Evolutionary conservation across 2,797 vertebrate genomes (phyloP).

Genomic region (Danio aesculapii): DNA sequence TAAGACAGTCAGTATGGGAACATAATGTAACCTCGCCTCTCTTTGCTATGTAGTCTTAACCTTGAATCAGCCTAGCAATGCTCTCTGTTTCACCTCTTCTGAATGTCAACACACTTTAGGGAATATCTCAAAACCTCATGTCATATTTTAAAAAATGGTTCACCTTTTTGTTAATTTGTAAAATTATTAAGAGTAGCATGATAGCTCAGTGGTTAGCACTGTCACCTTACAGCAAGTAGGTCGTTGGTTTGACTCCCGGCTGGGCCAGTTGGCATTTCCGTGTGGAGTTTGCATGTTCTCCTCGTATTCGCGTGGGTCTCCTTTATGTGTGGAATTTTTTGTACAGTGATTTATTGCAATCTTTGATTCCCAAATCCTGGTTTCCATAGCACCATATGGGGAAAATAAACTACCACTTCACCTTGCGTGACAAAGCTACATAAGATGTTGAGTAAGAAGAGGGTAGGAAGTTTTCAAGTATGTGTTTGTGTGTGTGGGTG

Average conservation of each 20-base stretch:
- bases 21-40: constrained; percentile 61
- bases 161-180: constrained; percentile 32
- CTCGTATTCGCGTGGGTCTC: too few relatives aligned
- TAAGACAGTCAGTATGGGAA: constrained; percentile 61
- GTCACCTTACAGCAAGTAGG: too few relatives aligned
- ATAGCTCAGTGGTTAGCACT: too few relatives aligned
- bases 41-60: constrained; percentile 43
- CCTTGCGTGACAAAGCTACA: constrained; percentile 50
- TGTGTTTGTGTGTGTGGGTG: constrained; percentile 44
- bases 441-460: constrained; percentile 32
- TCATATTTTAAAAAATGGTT: constrained; percentile 19
- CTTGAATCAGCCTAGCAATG: constrained; percentile 55
- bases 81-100: constrained; percentile 16
- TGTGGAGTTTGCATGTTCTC: too few relatives aligned
- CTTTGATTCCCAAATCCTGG: background rate
- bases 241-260: too few relatives aligned
- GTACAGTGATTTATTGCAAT: constrained; percentile 8
- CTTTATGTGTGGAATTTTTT: background rate
- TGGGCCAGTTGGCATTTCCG: too few relatives aligned
- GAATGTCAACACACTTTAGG: background rate
- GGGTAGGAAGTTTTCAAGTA: constrained; percentile 37
- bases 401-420: constrained; percentile 39
- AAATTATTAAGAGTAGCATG: too few relatives aligned
- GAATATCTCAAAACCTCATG: constrained; percentile 7
- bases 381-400: constrained; percentile 33